Conservation (phyloP, 2,888 invertebrate genomes). For the Pyralis farinalis region DNA sequence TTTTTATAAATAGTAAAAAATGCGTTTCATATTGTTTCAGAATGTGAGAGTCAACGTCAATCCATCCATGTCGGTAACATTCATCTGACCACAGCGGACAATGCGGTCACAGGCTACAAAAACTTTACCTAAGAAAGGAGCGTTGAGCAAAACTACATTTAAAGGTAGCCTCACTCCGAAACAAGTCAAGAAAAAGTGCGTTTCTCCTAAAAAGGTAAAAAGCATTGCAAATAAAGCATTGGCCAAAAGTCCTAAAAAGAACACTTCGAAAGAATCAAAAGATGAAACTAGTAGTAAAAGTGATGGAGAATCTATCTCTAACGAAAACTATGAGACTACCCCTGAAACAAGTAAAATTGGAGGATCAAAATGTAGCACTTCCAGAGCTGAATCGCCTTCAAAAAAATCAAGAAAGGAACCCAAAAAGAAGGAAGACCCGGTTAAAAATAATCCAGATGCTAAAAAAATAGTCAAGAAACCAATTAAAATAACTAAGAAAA, state of each 20-base stretch:
- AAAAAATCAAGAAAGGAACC: conserved; percentile 59
- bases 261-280: conserved; percentile 26
- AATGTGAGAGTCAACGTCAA: conserved; percentile 53
- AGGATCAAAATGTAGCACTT: conserved; percentile 36
- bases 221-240: conserved; percentile 49
- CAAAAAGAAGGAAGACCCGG: conserved; percentile 61
- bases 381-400: conserved; percentile 47
- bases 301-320: conserved; percentile 36
- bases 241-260: conserved; percentile 52
- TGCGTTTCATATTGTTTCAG: conserved; percentile 59
- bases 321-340: conserved; percentile 40
- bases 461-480: conserved; percentile 49
- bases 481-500: conserved; percentile 35
- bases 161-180: conserved; percentile 46
- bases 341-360: conserved; percentile 43
- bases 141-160: conserved; percentile 55
- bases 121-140: conserved; percentile 69
- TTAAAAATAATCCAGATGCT: conserved; percentile 38
- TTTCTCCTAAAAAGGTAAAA: conserved; percentile 54
- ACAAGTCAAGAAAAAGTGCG: conserved; percentile 51
- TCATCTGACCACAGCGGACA: conserved; percentile 58
- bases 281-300: conserved; percentile 43
- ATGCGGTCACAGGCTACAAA: conserved; percentile 76
- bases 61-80: conserved; percentile 59
- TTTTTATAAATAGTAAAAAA: conserved; percentile 4